phyloP scores from a whole-genome alignment of 2,113 vertebrate genomes.

The Trichechus manatus region DNA sequence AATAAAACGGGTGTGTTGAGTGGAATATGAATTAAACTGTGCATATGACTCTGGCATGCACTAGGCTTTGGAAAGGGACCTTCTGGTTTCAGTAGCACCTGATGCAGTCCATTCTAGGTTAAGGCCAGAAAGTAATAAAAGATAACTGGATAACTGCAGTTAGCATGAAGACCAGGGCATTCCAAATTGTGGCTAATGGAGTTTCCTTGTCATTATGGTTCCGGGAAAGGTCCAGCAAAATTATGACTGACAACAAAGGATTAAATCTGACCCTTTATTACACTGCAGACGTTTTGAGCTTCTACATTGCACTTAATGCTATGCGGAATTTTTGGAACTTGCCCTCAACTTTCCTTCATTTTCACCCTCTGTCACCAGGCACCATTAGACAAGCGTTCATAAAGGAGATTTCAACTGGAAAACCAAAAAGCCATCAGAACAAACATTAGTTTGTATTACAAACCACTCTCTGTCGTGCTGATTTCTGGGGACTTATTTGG shows the following conservation, averaged over 20 bases:
- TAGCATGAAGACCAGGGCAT: slow-evolving; percentile 83
- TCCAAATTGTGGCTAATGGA: slow-evolving; percentile 82
- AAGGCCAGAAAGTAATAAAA: slow-evolving; percentile 86
- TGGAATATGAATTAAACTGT: slow-evolving; percentile 90
- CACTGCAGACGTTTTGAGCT: slow-evolving; percentile 15
- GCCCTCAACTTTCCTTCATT: neutral
- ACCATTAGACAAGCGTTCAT: neutral
- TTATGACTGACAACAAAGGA: slow-evolving; percentile 76
- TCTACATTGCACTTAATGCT: slow-evolving; percentile 35
- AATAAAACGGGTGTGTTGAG: slow-evolving; percentile 88
- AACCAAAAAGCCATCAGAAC: neutral
- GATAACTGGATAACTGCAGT: slow-evolving; percentile 82
- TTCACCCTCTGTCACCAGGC: slow-evolving; percentile 8
- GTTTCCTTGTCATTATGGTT: slow-evolving; percentile 74
- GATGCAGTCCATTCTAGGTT: slow-evolving; percentile 82
- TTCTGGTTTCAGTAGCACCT: slow-evolving; percentile 77
- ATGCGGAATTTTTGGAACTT: slow-evolving; percentile 3
- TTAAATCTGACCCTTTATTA: slow-evolving; percentile 74
- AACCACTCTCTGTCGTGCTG: neutral
- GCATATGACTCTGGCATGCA: slow-evolving; percentile 76
- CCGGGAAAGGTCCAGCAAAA: slow-evolving; percentile 78
- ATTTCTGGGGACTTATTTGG: slow-evolving; percentile 16
- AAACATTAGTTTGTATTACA: neutral
- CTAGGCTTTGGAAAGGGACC: slow-evolving; percentile 75
- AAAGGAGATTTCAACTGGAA: neutral